These are phyloP conservation scores for Panurus biarmicus DNA, from an alignment of 2,113 vertebrate species.

Conservation along the genomic window DNA sequence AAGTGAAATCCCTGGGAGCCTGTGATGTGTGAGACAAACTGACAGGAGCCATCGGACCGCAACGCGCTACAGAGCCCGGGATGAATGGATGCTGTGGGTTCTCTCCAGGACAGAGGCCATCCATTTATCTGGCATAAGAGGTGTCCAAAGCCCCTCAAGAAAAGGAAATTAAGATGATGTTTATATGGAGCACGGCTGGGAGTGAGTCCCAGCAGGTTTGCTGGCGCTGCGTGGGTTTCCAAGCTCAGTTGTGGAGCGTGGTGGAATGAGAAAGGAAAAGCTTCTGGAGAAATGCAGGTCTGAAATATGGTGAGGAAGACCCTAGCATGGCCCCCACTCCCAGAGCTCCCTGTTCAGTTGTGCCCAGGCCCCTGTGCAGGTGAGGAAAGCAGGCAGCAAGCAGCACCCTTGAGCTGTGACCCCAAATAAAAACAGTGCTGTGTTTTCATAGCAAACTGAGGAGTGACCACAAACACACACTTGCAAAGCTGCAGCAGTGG, in stretches of 20 bases:
- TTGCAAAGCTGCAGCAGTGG: background rate
- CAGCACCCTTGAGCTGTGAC: background rate
- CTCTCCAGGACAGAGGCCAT: background rate
- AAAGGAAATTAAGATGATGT: slow-evolving; percentile 19
- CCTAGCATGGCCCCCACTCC: background rate
- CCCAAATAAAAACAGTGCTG: slow-evolving; percentile 1
- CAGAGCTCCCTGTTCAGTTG: background rate
- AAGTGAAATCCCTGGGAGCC: background rate
- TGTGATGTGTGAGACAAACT: background rate
- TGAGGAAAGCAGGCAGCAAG: slow-evolving; percentile 39
- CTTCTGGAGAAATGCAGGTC: background rate
- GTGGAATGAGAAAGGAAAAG: slow-evolving; percentile 28
- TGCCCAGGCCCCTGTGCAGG: background rate
- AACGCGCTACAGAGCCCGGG: background rate
- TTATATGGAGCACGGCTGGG: background rate
- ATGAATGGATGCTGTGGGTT: background rate
- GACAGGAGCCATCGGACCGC: background rate
- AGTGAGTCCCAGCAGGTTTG: background rate
- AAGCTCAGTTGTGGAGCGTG: background rate
- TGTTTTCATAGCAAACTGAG: background rate
- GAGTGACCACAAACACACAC: background rate
- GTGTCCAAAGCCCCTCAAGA: background rate
- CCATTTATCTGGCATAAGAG: background rate
- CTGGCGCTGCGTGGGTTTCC: background rate
- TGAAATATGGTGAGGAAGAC: background rate